Evolutionary conservation across 1,140 invertebrate genomes (phyloP).

Genomic region (Chrysomallon squamiferum): DNA sequence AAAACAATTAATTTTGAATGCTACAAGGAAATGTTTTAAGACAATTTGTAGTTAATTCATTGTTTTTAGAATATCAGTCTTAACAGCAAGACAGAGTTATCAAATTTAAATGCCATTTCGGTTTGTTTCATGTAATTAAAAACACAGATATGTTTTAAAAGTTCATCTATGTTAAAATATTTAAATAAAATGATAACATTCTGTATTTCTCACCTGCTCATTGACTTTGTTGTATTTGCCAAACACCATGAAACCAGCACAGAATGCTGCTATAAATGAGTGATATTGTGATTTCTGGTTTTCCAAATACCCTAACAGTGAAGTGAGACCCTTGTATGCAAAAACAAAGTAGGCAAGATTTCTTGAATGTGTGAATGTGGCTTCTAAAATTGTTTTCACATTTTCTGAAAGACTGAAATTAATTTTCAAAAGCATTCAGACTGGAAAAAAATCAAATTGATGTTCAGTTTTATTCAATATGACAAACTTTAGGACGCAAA

Average conservation of each 20-base stretch:
- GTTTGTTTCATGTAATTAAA: too few species aligned
- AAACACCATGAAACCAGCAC: conserved; percentile 66
- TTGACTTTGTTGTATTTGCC: conserved; percentile 68
- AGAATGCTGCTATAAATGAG: conserved; percentile 64
- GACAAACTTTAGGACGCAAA: not conserved
- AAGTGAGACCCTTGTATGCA: conserved; percentile 61
- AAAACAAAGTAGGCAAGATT: conserved; percentile 67
- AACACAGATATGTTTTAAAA: too few species aligned
- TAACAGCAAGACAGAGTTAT: too few species aligned
- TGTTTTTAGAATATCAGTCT: too few species aligned
- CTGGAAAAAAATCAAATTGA: not conserved
- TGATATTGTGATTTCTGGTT: conserved; percentile 54
- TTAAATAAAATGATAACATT: too few species aligned
- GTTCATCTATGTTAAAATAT: too few species aligned
- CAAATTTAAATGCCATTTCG: too few species aligned
- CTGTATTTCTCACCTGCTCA: conserved; percentile 67
- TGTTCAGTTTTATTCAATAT: not conserved
- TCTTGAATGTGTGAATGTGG: conserved; percentile 66
- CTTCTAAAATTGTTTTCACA: conserved; percentile 60
- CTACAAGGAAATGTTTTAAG: too few species aligned
- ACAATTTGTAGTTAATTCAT: too few species aligned
- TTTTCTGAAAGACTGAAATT: conserved; percentile 61
- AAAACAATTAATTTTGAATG: too few species aligned
- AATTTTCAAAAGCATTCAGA: not conserved
- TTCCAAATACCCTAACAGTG: conserved; percentile 46